Conservation (phyloP, 2,113 vertebrate genomes). For the Romanogobio albipinnatus region DNA sequence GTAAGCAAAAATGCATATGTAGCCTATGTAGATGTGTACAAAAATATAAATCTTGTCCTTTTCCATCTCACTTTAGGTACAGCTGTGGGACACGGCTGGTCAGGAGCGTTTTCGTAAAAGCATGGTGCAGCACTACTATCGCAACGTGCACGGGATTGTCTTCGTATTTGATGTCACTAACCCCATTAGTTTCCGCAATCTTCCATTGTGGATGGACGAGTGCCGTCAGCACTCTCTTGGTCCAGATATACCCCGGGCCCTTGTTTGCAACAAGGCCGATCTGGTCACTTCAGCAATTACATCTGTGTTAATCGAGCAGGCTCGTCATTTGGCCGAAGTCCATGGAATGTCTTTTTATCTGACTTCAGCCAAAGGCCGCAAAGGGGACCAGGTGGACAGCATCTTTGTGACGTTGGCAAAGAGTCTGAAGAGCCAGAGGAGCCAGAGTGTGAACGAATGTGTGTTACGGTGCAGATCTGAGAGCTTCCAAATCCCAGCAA, state of each 20-base stretch:
- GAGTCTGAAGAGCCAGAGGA: constrained; percentile 88
- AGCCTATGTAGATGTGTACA: not conserved
- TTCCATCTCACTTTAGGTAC: constrained; percentile 77
- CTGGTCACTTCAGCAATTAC: constrained; percentile 77
- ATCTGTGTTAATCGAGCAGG: constrained; percentile 83
- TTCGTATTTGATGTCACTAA: constrained; percentile 93
- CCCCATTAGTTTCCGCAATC: constrained; percentile 83
- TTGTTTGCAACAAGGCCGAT: constrained; percentile 95
- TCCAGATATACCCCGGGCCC: constrained; percentile 86
- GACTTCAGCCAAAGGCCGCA: constrained; percentile 88
- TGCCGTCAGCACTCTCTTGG: constrained; percentile 88
- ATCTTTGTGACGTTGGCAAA: constrained; percentile 89
- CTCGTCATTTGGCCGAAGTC: constrained; percentile 86
- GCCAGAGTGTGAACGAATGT: constrained; percentile 62
- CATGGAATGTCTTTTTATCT: constrained; percentile 91
- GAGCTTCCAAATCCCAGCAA: constrained; percentile 71
- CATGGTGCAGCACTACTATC: constrained; percentile 84
- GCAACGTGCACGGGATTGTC: constrained; percentile 91
- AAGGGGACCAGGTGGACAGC: constrained; percentile 86
- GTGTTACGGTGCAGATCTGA: constrained; percentile 11
- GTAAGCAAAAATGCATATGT: too few species aligned
- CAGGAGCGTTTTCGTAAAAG: constrained; percentile 77
- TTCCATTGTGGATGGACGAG: constrained; percentile 90
- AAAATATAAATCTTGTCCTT: not conserved
- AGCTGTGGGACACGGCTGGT: constrained; percentile 95